Evolutionary conservation across 2,113 vertebrate species (phyloP).

Genomic region (Azemiops feae): DNA sequence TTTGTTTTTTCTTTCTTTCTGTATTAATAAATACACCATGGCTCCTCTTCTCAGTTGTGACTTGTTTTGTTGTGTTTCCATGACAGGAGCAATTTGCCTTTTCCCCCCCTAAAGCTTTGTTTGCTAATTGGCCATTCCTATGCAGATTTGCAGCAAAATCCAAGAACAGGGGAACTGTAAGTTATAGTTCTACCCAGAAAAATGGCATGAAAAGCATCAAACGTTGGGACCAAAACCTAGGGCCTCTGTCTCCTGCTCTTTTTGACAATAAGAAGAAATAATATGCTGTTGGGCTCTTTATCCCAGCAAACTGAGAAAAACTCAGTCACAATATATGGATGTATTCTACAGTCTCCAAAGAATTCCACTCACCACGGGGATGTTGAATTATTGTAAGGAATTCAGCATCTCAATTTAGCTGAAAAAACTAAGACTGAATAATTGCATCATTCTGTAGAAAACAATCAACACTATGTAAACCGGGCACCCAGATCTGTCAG

Average conservation of each 20-base stretch:
- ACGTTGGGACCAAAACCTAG: neutral
- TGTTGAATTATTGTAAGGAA: neutral
- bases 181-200: neutral
- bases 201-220: neutral
- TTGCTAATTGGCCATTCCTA: neutral
- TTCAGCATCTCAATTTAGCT: neutral
- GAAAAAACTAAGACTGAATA: neutral
- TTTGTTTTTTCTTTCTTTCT: neutral
- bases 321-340: neutral
- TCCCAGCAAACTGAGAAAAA: neutral
- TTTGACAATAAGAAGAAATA: neutral
- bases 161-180: neutral
- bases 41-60: neutral
- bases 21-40: neutral
- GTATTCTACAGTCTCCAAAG: neutral
- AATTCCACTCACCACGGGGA: neutral
- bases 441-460: neutral
- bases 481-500: neutral
- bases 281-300: neutral
- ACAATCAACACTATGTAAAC: neutral
- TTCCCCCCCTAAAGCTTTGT: neutral
- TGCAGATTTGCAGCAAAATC: neutral
- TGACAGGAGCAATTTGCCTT: neutral
- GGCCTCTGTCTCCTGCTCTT: neutral
- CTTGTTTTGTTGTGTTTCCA: neutral